Evolutionary conservation across 2,797 vertebrate genomes (phyloP), one percentile per base, ranked within the genome.

Genomic region (Tiaroga cobitis): DNA sequence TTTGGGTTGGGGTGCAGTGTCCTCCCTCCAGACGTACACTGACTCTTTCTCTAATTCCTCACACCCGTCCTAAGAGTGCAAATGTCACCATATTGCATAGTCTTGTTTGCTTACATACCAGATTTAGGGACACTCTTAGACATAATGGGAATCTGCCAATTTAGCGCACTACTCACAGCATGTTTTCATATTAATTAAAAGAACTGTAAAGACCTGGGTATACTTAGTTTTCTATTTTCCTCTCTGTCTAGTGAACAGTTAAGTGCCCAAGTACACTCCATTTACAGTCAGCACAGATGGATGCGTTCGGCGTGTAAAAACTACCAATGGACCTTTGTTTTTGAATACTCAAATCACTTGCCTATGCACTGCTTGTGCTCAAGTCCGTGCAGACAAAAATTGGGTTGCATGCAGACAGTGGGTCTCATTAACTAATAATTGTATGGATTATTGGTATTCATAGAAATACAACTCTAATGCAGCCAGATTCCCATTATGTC

Each of bases 71-170:
- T 49, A 37, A 49, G 41, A 5, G 15, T 67, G 2, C 72, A 74
- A n/a, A 37, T 74, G 81, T 82, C 81, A 74, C 39, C 70, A 34
- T 49, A 49, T 82, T 43, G 46, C 6, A 0, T 21, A 75, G 32
- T 34, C 59, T 75, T 83, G 59, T 29, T 75, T 65, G 43, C n/a
- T 65, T 51, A 9, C 56, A 19, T 65, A 8, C 21, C 72, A 83
- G 5, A 67, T 65, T 32, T 74, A 43, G 29, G 74, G 21, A 65
- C 16, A 29, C 26, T 69, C 37, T 21, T 41, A 43, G 39, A 72
- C 13, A 49, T 65, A 46, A 63, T 29, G n/a, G 9, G n/a, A 29
- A 29, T 41, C 39, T 79, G 18, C 13, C 15, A 49, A 49, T 75
- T 15, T 21, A 37, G 21, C 7, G 0, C 32, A 32, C 43, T n/a